Percentiles rank a stretch among this genome's conserved stretches.
These are phyloP conservation scores for Macrotus californicus DNA, from an alignment of 2,113 vertebrate genomes.

Conservation along the genomic window DNA sequence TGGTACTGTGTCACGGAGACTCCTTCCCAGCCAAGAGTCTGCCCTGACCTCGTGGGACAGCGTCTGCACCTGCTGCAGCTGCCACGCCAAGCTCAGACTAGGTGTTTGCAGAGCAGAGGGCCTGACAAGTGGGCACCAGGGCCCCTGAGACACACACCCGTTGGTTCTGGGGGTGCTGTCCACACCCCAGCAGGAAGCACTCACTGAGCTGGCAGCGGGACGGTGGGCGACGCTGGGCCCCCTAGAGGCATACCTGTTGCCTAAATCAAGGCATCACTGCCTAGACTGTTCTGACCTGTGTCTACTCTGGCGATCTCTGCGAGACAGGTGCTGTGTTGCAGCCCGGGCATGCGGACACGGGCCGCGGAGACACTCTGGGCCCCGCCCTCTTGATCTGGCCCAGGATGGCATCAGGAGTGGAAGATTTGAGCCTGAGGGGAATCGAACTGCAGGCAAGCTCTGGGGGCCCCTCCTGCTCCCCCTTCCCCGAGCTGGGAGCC, in stretches of 20 bases:
- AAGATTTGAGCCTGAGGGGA: not conserved
- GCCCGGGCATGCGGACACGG: not conserved
- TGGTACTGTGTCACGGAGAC: not conserved
- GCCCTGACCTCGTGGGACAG: not conserved
- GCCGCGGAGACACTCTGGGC: not conserved
- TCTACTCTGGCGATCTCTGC: not conserved
- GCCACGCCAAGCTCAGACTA: not conserved
- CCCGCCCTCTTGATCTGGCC: not conserved
- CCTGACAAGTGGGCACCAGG: not conserved
- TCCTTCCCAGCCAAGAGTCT: not conserved
- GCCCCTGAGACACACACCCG: fast-evolving
- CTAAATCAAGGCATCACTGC: not conserved
- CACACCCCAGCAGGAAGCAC: not conserved
- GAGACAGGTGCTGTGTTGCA: not conserved
- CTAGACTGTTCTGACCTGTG: not conserved
- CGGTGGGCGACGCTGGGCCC: not conserved
- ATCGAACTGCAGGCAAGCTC: slow-evolving; percentile 29
- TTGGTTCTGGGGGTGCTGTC: not conserved
- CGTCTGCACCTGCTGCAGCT: not conserved
- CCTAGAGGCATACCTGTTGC: not conserved
- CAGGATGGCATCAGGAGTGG: not conserved
- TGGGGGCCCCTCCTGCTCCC: slow-evolving; percentile 9
- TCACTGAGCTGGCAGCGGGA: not conserved
- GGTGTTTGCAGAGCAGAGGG: not conserved
- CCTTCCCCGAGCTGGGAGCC: slow-evolving; percentile 47